These are phyloP conservation scores for Drosophila merina DNA, from an alignment of 2,888 invertebrate species.

Conservation along the genomic window DNA sequence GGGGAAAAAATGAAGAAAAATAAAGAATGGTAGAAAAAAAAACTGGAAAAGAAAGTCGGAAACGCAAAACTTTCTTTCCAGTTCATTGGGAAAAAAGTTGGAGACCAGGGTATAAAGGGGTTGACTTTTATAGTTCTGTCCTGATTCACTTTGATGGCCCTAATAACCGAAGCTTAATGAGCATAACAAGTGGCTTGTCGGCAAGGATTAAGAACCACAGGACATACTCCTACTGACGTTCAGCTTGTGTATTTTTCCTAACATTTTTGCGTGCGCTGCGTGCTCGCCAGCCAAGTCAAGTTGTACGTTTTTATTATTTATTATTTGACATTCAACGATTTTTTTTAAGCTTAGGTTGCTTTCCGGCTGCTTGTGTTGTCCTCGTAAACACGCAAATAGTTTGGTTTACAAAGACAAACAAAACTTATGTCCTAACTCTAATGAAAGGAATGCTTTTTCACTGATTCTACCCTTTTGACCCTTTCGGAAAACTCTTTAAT, in stretches of 20 bases:
- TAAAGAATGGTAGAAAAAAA: constrained; percentile 10
- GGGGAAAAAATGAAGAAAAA: constrained; percentile 32
- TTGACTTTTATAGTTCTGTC: constrained; percentile 80
- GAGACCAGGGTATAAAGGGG: constrained; percentile 36
- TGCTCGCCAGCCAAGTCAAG: constrained; percentile 24
- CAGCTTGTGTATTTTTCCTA: constrained; percentile 34
- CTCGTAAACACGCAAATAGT: constrained; percentile 61
- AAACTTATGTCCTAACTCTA: constrained; percentile 21
- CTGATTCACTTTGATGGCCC: constrained; percentile 80
- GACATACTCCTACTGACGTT: constrained; percentile 31
- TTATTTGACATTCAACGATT: constrained; percentile 53
- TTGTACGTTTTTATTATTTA: constrained; percentile 62
- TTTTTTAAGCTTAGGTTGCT: constrained; percentile 6
- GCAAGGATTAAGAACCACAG: constrained; percentile 38
- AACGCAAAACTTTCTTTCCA: constrained; percentile 51
- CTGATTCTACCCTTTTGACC: background rate
- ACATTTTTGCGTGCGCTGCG: constrained; percentile 22
- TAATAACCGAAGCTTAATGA: constrained; percentile 81
- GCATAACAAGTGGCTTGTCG: constrained; percentile 64
- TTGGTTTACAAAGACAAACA: constrained; percentile 49
- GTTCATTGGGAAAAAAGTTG: constrained; percentile 29
- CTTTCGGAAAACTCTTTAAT: background rate
- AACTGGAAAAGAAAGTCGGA: constrained; percentile 27
- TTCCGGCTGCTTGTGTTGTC: background rate
- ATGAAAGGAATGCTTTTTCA: constrained; percentile 16